Evolutionary conservation across 35 echinoderm and acorn worm genomes (phyloP).

Genomic region (Apostichopus japonicus): DNA sequence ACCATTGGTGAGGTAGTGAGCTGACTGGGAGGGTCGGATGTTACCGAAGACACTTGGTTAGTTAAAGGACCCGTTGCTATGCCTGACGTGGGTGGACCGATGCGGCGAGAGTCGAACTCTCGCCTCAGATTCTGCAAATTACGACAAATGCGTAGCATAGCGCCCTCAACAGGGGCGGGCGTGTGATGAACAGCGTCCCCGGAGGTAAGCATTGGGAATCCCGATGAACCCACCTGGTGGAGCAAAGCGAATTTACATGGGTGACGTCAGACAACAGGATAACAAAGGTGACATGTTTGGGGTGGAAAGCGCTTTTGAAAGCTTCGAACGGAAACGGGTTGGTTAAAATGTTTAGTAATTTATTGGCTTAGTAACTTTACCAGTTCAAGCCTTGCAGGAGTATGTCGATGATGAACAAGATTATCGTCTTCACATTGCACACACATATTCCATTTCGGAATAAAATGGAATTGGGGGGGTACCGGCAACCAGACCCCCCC

Average conservation of each 20-base stretch:
- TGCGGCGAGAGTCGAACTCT: constrained; percentile 82
- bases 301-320: constrained; percentile 1
- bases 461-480: no score
- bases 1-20: constrained; percentile 57
- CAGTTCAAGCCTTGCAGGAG: neutral
- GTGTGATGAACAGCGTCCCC: constrained; percentile 83
- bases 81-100: constrained; percentile 39
- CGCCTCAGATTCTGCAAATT: constrained; percentile 94
- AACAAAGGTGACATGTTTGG: constrained; percentile 16
- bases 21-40: constrained; percentile 41
- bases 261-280: constrained; percentile 24
- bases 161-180: constrained; percentile 92
- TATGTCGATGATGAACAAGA: neutral
- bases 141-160: constrained; percentile 92
- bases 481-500: no score
- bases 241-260: constrained; percentile 48
- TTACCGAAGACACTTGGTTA: constrained; percentile 42
- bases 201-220: constrained; percentile 76
- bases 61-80: constrained; percentile 28
- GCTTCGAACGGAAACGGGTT: neutral
- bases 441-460: no score
- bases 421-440: neutral
- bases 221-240: constrained; percentile 73
- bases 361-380: neutral
- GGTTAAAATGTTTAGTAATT: neutral